Evolutionary conservation across 2,113 vertebrate species (phyloP), one percentile per base, ranked within the genome.

Genomic region (Hyla sarda): DNA sequence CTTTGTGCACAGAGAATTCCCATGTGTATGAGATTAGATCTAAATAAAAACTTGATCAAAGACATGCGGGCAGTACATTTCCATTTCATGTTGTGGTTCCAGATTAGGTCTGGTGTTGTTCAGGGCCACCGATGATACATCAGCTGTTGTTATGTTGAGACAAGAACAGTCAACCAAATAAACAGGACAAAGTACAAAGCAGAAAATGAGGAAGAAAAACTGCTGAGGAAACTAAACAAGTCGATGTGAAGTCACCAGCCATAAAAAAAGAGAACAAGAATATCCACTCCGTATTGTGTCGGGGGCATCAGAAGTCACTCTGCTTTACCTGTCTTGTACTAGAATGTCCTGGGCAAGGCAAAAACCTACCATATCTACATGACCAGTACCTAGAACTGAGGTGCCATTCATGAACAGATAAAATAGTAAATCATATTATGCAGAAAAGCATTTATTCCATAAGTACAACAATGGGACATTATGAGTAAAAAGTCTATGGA

Each of bases 161-260:
- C 9, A 6, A 41, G 67, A 71, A 32, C 67, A 41, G 12, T 41
- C 67, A 69, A 10, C 17, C 65, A 37, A 32, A 69, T 69, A 71
- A 71, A 71, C 67, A 71, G 67, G 67, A 1, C 67, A 71, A 71
- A 71, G 67, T 71, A 71, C 67, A 71, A 71, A 41, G 34, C 1
- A 1, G 19, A 71, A 71, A 71, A 71, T 37, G 32, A 37, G 67
- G 67, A 71, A 71, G 67, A 30, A 71, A 23, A 71, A 71, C 67
- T 69, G 65, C 65, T 37, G 34, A 71, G 41, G 2, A 37, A 4
- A 71, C 67, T 9, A 37, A 19, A 37, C 65, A 37, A 34, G 1
- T n/a, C 25, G 10, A 9, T n/a, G 13, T 69, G 65, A 69, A 19
- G 16, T 34, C 65, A 69, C 34, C 65, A 19, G 30, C 13, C 62